A percentile compares a stretch with the other conserved stretches of the same genome.
Evolutionary conservation across 2,797 vertebrate genomes (phyloP).

Genomic region (Phrynocephalus forsythii): DNA sequence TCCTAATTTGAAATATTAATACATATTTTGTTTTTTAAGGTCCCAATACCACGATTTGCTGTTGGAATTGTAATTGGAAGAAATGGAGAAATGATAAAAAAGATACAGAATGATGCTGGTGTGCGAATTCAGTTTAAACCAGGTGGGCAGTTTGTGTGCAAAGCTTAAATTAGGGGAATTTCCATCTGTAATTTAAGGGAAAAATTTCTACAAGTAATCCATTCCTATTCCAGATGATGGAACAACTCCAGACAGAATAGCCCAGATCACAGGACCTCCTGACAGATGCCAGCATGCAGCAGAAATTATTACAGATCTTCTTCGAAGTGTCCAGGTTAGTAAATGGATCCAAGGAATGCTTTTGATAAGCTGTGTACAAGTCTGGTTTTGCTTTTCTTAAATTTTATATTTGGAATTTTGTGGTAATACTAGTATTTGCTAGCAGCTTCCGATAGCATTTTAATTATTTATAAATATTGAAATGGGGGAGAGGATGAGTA

Average conservation of each 20-base stretch:
- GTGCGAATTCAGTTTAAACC: slow-evolving; percentile 99
- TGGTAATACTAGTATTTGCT: background rate
- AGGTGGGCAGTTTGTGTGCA: slow-evolving; percentile 73
- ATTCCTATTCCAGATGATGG: slow-evolving; percentile 88
- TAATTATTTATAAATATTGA: background rate
- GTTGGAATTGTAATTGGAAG: slow-evolving; percentile 98
- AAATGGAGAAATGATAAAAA: slow-evolving; percentile 99
- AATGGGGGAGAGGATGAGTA: background rate
- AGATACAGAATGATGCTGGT: slow-evolving; percentile 99
- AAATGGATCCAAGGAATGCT: slow-evolving; percentile 35
- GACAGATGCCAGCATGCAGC: slow-evolving; percentile 97
- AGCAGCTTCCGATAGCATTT: background rate
- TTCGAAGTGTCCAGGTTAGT: slow-evolving; percentile 92
- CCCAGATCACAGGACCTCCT: slow-evolving; percentile 97
- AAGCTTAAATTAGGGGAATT: background rate
- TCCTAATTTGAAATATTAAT: background rate
- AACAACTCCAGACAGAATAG: slow-evolving; percentile 96
- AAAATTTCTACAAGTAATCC: slow-evolving; percentile 49
- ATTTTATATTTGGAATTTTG: background rate
- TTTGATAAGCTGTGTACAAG: slow-evolving; percentile 11
- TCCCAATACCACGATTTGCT: slow-evolving; percentile 97
- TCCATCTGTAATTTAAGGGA: background rate
- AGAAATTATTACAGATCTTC: slow-evolving; percentile 95
- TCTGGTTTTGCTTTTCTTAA: background rate
- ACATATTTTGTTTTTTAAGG: slow-evolving; percentile 74